Evolutionary conservation across 92 coral and sea anemone genomes (phyloP).

Genomic region (Palythoa heliodiscus): DNA sequence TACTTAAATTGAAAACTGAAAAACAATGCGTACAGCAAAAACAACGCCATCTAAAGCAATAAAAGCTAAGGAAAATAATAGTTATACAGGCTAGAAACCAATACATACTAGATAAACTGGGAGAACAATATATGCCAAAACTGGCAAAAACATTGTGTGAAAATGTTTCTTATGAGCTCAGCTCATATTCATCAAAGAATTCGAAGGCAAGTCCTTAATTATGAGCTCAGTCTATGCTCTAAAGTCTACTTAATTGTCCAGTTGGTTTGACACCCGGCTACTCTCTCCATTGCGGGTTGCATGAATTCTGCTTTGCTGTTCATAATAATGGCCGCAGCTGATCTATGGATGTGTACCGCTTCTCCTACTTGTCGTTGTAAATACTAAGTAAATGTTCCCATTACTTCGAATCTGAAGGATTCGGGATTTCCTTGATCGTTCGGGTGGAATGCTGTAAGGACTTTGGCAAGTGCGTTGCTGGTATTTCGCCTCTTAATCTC

Average conservation of each 20-base stretch:
- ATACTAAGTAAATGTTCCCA: neutral
- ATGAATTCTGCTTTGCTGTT: constrained; percentile 6
- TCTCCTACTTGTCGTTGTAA: neutral
- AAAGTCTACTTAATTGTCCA: neutral
- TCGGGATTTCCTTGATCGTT: neutral
- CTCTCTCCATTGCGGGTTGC: neutral
- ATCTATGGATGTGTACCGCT: neutral
- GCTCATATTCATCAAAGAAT: no score
- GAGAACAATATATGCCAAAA: no score
- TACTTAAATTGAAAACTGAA: no score
- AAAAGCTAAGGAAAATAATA: neutral
- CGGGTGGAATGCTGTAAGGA: neutral
- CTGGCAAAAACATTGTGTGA: no score
- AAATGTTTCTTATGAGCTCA: no score
- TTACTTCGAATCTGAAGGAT: neutral
- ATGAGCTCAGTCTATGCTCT: neutral
- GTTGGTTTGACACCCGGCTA: neutral
- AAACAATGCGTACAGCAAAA: neutral
- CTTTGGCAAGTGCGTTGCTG: neutral
- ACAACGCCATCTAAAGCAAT: neutral
- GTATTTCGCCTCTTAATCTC: neutral
- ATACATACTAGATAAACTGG: neutral
- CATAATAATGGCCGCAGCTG: neutral
- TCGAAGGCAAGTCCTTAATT: no score
- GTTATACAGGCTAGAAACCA: neutral